These are phyloP conservation scores for Hoplias malabaricus DNA, from an alignment of 2,113 vertebrate species.

Conservation along the genomic window DNA sequence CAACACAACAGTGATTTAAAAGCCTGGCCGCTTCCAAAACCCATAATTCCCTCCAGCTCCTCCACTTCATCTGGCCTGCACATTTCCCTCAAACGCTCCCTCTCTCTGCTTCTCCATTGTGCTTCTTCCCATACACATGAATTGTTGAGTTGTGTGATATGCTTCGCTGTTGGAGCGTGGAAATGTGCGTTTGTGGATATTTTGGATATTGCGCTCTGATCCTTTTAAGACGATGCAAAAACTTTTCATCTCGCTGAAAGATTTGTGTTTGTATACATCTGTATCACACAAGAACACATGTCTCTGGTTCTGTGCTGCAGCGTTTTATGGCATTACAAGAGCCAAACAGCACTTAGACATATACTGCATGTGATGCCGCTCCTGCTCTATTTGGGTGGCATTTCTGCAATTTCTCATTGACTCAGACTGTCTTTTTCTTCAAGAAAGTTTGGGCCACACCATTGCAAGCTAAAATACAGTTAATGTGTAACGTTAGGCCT, in stretches of 20 bases:
- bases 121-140: constrained; percentile 19
- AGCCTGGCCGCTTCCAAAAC: constrained; percentile 43
- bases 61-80: constrained; percentile 60
- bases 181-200: not conserved
- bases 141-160: not conserved
- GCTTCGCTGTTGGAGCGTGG: not conserved
- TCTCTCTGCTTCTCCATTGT: constrained; percentile 49
- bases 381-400: too few species aligned
- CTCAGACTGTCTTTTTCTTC: too few species aligned
- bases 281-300: not conserved
- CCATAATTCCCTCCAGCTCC: constrained; percentile 47
- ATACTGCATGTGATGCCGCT: not conserved
- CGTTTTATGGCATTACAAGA: not conserved
- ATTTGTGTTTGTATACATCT: not conserved
- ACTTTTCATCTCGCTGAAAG: not conserved
- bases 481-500: too few species aligned
- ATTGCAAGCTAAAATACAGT: too few species aligned
- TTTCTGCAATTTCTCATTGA: too few species aligned
- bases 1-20: constrained; percentile 55
- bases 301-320: too few species aligned
- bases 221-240: not conserved
- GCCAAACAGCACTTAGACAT: not conserved
- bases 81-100: constrained; percentile 44
- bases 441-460: too few species aligned
- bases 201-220: constrained; percentile 1